Conservation (phyloP, 2,113 vertebrate species). For the Aleadryas rufinucha region DNA sequence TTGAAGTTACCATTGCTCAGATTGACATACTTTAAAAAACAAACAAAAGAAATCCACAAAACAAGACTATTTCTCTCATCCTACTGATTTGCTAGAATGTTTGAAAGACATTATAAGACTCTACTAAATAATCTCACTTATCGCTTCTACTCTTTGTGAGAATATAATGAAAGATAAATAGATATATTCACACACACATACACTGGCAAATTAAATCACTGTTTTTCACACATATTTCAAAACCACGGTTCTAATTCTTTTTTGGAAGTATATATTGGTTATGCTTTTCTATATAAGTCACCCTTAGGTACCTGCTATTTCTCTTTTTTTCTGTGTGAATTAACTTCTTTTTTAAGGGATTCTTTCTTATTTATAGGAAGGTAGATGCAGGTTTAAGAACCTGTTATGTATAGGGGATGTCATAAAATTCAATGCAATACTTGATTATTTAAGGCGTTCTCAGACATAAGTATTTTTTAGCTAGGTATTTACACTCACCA, state of each 20-base stretch:
- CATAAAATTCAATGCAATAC: background rate
- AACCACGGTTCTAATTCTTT: background rate
- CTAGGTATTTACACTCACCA: background rate
- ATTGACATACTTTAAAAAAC: background rate
- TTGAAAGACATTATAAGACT: background rate
- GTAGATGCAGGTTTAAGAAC: background rate
- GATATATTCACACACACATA: background rate
- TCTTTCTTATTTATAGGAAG: background rate
- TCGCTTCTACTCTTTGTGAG: background rate
- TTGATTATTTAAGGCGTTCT: background rate
- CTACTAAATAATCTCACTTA: background rate
- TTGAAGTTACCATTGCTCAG: background rate
- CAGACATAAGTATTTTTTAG: background rate
- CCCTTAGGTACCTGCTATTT: no score
- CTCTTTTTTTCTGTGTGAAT: background rate
- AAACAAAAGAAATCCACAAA: background rate
- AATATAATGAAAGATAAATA: background rate
- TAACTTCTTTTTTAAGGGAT: background rate
- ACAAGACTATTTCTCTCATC: background rate
- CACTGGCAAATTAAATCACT: background rate
- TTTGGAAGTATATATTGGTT: background rate
- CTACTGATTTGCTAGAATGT: background rate
- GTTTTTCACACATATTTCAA: background rate
- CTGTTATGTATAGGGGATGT: accelerated
- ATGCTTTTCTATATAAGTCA: background rate